A percentile compares a stretch with the other conserved stretches of the same genome.
phyloP scores from a whole-genome alignment of 2,888 invertebrate genomes.

The Drosophila mettleri region DNA sequence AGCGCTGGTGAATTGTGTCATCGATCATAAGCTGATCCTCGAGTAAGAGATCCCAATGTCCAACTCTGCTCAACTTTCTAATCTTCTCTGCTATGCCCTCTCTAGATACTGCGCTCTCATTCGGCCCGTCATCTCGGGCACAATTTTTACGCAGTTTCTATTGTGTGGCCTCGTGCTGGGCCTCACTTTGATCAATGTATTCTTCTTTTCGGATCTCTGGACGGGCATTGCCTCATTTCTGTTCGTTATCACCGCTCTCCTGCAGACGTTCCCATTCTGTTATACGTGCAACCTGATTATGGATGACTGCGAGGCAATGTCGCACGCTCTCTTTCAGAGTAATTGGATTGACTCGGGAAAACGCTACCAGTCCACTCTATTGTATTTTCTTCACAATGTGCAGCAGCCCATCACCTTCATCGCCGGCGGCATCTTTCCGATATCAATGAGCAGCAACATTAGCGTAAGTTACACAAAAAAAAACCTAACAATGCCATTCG shows the following conservation, averaged over 20 bases:
- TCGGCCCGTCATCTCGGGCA: constrained; percentile 71
- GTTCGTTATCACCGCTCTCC: constrained; percentile 56
- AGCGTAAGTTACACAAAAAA: constrained; percentile 50
- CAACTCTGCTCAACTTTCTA: not conserved
- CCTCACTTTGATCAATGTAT: constrained; percentile 65
- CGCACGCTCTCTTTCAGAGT: constrained; percentile 70
- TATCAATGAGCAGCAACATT: constrained; percentile 68
- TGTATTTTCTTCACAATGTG: constrained; percentile 72
- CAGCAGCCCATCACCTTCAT: constrained; percentile 61
- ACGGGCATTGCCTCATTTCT: constrained; percentile 60
- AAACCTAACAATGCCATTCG: not conserved
- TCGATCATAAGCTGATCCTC: constrained; percentile 75
- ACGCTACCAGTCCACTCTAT: constrained; percentile 60
- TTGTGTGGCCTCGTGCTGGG: constrained; percentile 67
- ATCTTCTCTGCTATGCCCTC: not conserved
- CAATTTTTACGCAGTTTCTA: constrained; percentile 74
- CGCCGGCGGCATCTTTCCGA: constrained; percentile 68
- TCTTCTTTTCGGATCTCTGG: constrained; percentile 63
- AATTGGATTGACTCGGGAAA: constrained; percentile 68
- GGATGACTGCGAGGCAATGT: constrained; percentile 66
- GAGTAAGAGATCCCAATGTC: constrained; percentile 44
- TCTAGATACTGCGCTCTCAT: constrained; percentile 59
- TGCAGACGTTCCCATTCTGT: constrained; percentile 76
- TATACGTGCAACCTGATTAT: constrained; percentile 71
- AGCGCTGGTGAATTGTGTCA: constrained; percentile 65